Base-by-base conservation (phyloP, 2,888 invertebrate genomes). In the Prosopocoilus inquinatus region DNA sequence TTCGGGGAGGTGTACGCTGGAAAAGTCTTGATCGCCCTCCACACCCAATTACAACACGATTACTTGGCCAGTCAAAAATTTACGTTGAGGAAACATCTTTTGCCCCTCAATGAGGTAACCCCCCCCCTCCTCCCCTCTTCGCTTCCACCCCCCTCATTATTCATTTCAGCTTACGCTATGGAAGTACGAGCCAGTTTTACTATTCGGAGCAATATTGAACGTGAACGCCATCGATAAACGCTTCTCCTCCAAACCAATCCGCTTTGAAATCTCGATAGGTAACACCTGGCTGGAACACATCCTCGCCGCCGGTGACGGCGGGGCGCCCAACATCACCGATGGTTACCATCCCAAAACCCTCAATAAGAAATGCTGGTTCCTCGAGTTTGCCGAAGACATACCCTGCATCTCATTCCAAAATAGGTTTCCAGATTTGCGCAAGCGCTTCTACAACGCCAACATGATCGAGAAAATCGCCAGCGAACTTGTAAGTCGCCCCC, bases 21-120 rank as follows among this genome's bases (percentile, higher is more conserved):
- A 0, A 82, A 89, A 47, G 65, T 94, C 9, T 79, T 94, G 1
- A 72, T 93, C n/a, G 82, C 89, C 4, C 77, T 94, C 9, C 82
- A 82, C 59, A 89, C 90, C 0, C 83, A 88, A 64, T 81, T 89
- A 3, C 75, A 85, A 1, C 82, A 82, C 65, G 80, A 80, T 60
- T 78, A 81, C 58, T 80, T 81, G 43, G 74, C 75, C 51, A 75
- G 76, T 1, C 66, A 34, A 75, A 9, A 72, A 74, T 15, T 20
- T 13, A 20, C 53, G 20, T 28, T 15, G 3, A 38, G 58, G 5
- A 60, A 62, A 71, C 67, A 76, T 0, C 73, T 79, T 1, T 47
- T 70, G 2, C 70, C 78, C 2, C 57, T 79, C 12, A 54, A 54
- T 12, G 69, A 72, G 59, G 66, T 64, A 35, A 39, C 38, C 9